phyloP scores from a whole-genome alignment of 2,797 vertebrate species.

The Siniperca undulata region DNA sequence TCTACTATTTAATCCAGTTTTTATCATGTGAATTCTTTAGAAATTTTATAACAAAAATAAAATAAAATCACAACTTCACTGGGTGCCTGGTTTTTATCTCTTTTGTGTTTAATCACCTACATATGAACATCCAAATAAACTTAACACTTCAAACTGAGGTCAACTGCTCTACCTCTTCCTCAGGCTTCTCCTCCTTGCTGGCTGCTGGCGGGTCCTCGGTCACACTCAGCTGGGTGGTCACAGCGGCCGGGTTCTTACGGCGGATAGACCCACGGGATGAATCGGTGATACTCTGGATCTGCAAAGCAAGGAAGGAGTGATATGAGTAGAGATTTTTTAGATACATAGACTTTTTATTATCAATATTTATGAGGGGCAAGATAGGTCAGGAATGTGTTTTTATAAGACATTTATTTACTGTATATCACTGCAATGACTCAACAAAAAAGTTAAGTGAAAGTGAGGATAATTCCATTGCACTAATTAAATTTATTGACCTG shows the following conservation, averaged over 20 bases:
- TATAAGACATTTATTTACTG: conserved; percentile 5
- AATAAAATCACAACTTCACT: not conserved
- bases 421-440: not conserved
- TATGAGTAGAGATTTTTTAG: not conserved
- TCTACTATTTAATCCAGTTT: not conserved
- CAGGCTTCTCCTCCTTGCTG: conserved; percentile 93
- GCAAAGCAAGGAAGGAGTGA: conserved; percentile 21
- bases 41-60: not conserved
- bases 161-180: conserved; percentile 88
- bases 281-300: conserved; percentile 99
- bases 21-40: not conserved
- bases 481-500: conserved; percentile 19
- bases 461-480: not conserved
- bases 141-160: conserved; percentile 6
- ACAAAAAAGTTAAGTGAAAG: not conserved
- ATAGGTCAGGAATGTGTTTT: not conserved
- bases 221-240: conserved; percentile 92
- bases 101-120: not conserved
- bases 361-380: not conserved
- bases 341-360: not conserved
- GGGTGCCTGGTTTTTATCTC: too few species aligned
- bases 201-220: conserved; percentile 91
- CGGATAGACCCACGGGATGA: conserved; percentile 97
- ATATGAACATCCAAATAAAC: not conserved
- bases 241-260: conserved; percentile 94